Base-by-base conservation (phyloP, 30 jellyfish, hydroid and myxozoan species). In the Turritopsis rubra region DNA sequence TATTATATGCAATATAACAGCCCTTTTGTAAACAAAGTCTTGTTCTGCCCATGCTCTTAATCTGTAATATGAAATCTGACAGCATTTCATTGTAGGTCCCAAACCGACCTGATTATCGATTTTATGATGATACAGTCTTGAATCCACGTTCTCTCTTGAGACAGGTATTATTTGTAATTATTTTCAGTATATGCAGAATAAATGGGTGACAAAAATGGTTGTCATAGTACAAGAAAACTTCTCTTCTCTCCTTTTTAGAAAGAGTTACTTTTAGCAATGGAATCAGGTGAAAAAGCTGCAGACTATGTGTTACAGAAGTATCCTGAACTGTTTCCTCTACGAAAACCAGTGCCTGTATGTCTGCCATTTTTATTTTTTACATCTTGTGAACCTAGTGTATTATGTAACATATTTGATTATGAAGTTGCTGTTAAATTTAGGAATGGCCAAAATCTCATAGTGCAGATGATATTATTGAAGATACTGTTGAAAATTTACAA, bases 321-420 rank as follows among this genome's bases (percentile, higher is more conserved):
- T 84, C 97, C 97, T 3, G 92, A 90, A 26, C 85, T 90, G 16
- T 86, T 86, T 87, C 94, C 85, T 27, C 76, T 90, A 7, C 80
- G 97, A 78, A 86, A 86, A 54, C 92, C 97, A 82, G 97, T 84
- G n/a, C 97, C 97, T 28, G 97, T 90, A 53, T 30, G 95, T 86
- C n/a, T n/a, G n/a, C n/a, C 1, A 1, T 53, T 24, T 52, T 21
- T 53, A 1, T 8, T 25, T 18, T 21, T 21, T 54, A 16, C 18
- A 79, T 18, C 21, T 17, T n/a, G n/a, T n/a, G n/a, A n/a, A n/a
- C n/a, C 29, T 41, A 13, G 13, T 41, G 60, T 41, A 13, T 41
- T 41, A 13, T 41, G 5, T 41, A 41, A 5, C 13, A 3, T 3
- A 41, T 41, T 41, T 13, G 13, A 13, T 66, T 66, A 9, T 17